phyloP scores from a whole-genome alignment of 2,888 invertebrate genomes.

The Eumacrocentrus americanus region DNA sequence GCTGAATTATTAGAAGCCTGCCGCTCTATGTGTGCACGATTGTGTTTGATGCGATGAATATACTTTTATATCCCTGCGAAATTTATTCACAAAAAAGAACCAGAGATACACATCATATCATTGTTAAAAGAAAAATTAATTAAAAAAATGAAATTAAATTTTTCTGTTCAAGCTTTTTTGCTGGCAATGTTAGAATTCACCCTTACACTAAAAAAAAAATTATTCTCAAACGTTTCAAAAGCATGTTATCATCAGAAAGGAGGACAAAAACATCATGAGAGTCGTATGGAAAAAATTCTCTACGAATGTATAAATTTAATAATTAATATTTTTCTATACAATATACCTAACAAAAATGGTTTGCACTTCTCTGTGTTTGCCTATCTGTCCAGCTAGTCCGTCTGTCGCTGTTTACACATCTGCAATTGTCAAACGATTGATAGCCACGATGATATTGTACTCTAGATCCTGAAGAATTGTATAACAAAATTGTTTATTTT shows the following conservation, averaged over 20 bases:
- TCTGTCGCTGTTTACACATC: constrained; percentile 37
- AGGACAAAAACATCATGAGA: too few relatives aligned
- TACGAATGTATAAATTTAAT: neutral
- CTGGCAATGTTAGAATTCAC: too few relatives aligned
- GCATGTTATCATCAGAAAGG: too few relatives aligned
- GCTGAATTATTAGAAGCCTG: constrained; percentile 47
- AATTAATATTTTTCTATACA: neutral
- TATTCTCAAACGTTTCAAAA: too few relatives aligned
- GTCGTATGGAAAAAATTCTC: neutral
- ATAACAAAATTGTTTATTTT: constrained; percentile 5
- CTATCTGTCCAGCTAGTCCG: constrained; percentile 52
- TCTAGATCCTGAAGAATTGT: neutral
- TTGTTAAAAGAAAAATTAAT: neutral
- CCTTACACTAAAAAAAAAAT: too few relatives aligned
- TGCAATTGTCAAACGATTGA: constrained; percentile 23
- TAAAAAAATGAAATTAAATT: neutral
- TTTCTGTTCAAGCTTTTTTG: too few relatives aligned
- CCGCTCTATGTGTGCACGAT: constrained; percentile 56
- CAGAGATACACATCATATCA: too few relatives aligned
- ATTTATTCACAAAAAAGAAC: too few relatives aligned
- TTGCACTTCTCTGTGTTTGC: constrained; percentile 30
- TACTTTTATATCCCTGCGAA: too few relatives aligned
- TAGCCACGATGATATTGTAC: constrained; percentile 1
- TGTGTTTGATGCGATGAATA: constrained; percentile 51
- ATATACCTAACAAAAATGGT: neutral